Evolutionary conservation across 2,888 invertebrate species (phyloP).

Genomic region (Diadromus collaris): DNA sequence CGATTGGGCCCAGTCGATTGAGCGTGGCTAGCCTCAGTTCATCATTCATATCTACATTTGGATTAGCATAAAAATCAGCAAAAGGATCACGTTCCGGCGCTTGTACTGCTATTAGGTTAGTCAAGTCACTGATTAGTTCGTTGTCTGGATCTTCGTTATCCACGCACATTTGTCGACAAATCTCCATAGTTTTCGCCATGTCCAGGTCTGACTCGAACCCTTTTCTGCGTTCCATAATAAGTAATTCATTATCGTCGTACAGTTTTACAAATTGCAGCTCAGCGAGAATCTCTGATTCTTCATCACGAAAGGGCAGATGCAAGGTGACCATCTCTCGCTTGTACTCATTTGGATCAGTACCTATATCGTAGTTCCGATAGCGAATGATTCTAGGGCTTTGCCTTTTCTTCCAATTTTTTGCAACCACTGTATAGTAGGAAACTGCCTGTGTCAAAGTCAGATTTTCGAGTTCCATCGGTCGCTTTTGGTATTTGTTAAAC

Average conservation of each 20-base stretch:
- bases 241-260: constrained; percentile 69
- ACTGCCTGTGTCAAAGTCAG: constrained; percentile 70
- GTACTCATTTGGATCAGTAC: constrained; percentile 71
- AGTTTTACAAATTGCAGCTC: constrained; percentile 71
- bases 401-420: constrained; percentile 2
- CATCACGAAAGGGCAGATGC: constrained; percentile 74
- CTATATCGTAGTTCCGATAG: constrained; percentile 75
- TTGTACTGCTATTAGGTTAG: constrained; percentile 54
- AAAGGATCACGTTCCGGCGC: constrained; percentile 62
- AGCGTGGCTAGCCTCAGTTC: constrained; percentile 65
- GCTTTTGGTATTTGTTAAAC: constrained; percentile 76
- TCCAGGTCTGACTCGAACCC: constrained; percentile 67
- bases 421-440: neutral
- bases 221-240: constrained; percentile 68
- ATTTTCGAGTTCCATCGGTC: constrained; percentile 70
- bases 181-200: constrained; percentile 56
- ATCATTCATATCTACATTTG: constrained; percentile 61
- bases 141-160: constrained; percentile 52
- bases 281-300: constrained; percentile 74
- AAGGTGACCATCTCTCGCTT: constrained; percentile 61
- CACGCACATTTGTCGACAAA: constrained; percentile 41
- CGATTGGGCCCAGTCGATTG: constrained; percentile 66
- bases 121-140: constrained; percentile 71
- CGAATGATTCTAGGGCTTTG: constrained; percentile 67
- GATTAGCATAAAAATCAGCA: constrained; percentile 61